Conservation (phyloP, 1,140 invertebrate species). For the Onthophagus taurus region DNA sequence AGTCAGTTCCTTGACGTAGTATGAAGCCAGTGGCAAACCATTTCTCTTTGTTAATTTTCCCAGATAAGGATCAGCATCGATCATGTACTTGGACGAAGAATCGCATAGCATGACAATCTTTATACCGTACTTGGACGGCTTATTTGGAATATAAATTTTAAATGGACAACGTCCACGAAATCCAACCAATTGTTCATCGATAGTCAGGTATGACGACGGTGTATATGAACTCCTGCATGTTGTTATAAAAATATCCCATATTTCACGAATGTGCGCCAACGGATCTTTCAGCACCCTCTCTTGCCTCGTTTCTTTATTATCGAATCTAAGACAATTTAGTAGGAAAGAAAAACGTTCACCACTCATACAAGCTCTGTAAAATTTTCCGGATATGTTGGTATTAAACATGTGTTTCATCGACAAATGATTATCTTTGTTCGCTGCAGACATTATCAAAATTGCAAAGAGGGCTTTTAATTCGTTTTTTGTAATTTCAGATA, state of each 20-base stretch:
- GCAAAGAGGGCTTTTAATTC: conserved; percentile 25
- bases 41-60: conserved; percentile 27
- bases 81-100: conserved; percentile 30
- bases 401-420: conserved; percentile 22
- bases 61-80: conserved; percentile 31
- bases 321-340: conserved; percentile 30
- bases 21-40: conserved; percentile 23
- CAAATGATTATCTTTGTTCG: conserved; percentile 27
- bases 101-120: conserved; percentile 32
- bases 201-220: conserved; percentile 18
- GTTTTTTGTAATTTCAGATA: conserved; percentile 11
- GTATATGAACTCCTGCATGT: conserved; percentile 23
- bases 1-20: conserved; percentile 20
- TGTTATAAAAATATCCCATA: conserved; percentile 33
- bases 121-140: conserved; percentile 34
- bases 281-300: conserved; percentile 24
- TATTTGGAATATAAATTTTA: conserved; percentile 31
- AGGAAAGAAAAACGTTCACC: conserved; percentile 33
- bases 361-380: conserved; percentile 29
- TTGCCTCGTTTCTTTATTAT: conserved; percentile 27
- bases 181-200: conserved; percentile 22
- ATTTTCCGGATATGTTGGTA: conserved; percentile 18
- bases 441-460: conserved; percentile 22
- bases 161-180: conserved; percentile 24
- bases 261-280: conserved; percentile 33